Base-by-base conservation (phyloP, 1,140 invertebrate species). In the Caenorhabditis briggsae region DNA sequence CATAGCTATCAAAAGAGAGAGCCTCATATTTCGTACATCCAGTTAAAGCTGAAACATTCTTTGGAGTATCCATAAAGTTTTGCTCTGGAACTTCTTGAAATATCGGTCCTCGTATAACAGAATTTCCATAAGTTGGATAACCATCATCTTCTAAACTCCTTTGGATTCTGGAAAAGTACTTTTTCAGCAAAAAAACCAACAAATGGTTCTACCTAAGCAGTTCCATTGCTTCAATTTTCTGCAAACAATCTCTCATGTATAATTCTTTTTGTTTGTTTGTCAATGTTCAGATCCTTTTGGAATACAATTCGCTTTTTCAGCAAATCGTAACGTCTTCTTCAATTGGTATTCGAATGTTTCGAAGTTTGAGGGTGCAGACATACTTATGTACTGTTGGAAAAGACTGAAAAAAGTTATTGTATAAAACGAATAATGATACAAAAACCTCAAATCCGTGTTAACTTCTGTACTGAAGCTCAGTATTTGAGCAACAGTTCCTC, bases 401-500 rank as follows among this genome's bases (percentile, higher is more conserved):
- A 84, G 61, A 11, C 83, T 84, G 23, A 48, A 84, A 84, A 23
- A 6, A 8, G 9, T 8, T 55, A 7, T 20, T 55, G 0, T 25
- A 1, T 18, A 7, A 23, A 9, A 78, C 46, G 2, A 23, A 6
- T 7, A 48, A 20, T 7, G 5, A 7, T 2, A 23, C 5, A 20
- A n/a, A 12, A 25, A 84, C 82, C 48, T 59, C 23, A 56, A 33
- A 43, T 84, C 23, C 6, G 14, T 56, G 58, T 84, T 58, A 2
- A 84, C 58, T 25, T 43, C 33, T 41, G 41, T 84, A 48, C 96
- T 97, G 33, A 96, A 95, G 93, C 97, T 95, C 83, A 98, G 94
- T 91, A 97, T 96, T 93, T 97, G 96, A 12, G 97, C 96, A 91
- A 96, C 96, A 16, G 96, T 96, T 0, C 96, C 97, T 0, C 97